These are phyloP conservation scores for Cheumatopsyche charites DNA, from an alignment of 1,140 invertebrate species.

Conservation along the genomic window DNA sequence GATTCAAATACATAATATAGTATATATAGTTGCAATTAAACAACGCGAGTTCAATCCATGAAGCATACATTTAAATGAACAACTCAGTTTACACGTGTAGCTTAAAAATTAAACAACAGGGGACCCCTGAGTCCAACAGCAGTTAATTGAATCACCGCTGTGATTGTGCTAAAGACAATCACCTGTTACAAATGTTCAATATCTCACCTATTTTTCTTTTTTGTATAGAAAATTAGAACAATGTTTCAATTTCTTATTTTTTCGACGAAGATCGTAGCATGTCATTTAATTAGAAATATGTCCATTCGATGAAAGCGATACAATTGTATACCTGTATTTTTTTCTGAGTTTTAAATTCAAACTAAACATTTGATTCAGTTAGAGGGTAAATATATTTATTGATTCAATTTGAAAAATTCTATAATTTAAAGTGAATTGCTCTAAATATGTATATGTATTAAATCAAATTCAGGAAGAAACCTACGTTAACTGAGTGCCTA, in stretches of 20 bases:
- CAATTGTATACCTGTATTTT: too few relatives aligned
- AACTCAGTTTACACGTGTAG: conserved; percentile 47
- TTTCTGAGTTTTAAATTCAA: too few relatives aligned
- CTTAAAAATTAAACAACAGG: conserved; percentile 46
- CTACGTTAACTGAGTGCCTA: conserved; percentile 36
- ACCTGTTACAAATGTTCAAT: conserved; percentile 44
- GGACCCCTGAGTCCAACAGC: conserved; percentile 48
- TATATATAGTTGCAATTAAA: conserved; percentile 48
- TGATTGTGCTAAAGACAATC: conserved; percentile 47
- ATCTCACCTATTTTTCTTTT: conserved; percentile 40
- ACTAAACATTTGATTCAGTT: too few relatives aligned
- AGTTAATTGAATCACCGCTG: conserved; percentile 39
- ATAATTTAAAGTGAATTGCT: conserved; percentile 8
- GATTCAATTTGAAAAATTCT: neutral
- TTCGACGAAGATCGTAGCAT: too few relatives aligned
- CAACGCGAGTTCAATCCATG: conserved; percentile 47
- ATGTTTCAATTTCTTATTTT: too few relatives aligned
- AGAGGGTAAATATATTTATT: too few relatives aligned
- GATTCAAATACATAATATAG: too few relatives aligned
- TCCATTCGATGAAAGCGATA: too few relatives aligned
- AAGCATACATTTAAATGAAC: conserved; percentile 48
- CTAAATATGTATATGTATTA: too few relatives aligned
- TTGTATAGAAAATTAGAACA: too few relatives aligned
- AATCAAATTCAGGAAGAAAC: conserved; percentile 21
- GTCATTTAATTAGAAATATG: too few relatives aligned